Conservation (phyloP, 1,140 invertebrate species). For the Yoshiicerus persimilis region DNA sequence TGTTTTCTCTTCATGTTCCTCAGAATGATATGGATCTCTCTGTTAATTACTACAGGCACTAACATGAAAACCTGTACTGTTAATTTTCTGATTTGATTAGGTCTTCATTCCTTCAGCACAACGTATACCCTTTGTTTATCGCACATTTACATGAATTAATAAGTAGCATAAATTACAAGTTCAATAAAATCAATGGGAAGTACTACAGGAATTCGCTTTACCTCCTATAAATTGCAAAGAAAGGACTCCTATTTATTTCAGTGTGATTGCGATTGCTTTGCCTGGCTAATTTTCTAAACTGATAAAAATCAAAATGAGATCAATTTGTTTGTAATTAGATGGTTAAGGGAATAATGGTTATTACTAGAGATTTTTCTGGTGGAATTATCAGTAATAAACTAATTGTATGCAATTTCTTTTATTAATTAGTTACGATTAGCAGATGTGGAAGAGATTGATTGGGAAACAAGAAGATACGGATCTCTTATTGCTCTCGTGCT, state of each 20-base stretch:
- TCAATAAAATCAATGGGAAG: neutral
- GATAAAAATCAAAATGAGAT: neutral
- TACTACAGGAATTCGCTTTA: neutral
- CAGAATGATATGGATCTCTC: neutral
- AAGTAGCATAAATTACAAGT: neutral
- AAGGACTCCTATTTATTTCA: neutral
- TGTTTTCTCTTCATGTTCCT: neutral
- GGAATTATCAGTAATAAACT: neutral
- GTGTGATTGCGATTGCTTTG: neutral
- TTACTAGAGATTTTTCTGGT: neutral
- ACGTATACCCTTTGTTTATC: neutral
- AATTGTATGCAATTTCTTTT: neutral
- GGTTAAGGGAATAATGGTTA: neutral
- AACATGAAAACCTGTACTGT: neutral
- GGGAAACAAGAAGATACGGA: conserved; percentile 54
- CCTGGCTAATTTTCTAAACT: neutral
- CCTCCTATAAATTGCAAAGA: neutral
- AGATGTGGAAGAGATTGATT: conserved; percentile 66
- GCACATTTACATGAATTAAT: neutral
- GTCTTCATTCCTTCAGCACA: neutral
- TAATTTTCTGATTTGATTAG: neutral
- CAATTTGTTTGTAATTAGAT: neutral
- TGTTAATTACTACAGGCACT: neutral
- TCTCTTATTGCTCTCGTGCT: conserved; percentile 43
- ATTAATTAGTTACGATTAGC: conserved; percentile 61